Percentiles rank a stretch among this genome's conserved stretches.
Evolutionary conservation across 23 tunicate genomes (phyloP).

Genomic region (Oikopleura vanhoeffeni): DNA sequence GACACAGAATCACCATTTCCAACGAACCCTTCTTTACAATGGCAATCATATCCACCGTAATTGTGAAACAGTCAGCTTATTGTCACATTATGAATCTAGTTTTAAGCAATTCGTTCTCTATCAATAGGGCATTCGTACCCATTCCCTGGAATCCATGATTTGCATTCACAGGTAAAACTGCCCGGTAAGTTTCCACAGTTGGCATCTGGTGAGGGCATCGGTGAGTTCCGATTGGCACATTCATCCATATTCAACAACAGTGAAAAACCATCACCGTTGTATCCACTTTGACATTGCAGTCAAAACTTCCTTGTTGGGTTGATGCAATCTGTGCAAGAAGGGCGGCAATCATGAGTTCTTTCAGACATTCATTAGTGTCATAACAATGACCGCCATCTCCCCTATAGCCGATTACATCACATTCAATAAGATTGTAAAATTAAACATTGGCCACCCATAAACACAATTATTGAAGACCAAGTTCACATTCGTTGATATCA

Average conservation of each 20-base stretch:
- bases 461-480: neutral
- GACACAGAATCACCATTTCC: slow-evolving; percentile 1
- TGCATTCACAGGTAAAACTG: neutral
- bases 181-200: neutral
- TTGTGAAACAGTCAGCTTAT: neutral
- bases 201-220: neutral
- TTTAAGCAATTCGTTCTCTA: neutral
- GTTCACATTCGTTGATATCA: slow-evolving; percentile 8
- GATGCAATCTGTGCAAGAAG: neutral
- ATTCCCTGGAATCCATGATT: neutral
- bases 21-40: neutral
- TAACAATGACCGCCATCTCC: neutral
- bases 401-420: neutral
- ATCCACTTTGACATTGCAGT: neutral
- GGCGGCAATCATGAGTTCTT: neutral
- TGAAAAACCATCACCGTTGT: neutral
- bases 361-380: slow-evolving; percentile 9
- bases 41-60: neutral
- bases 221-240: neutral
- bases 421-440: neutral
- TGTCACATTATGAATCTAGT: neutral
- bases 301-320: neutral
- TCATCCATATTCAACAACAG: neutral
- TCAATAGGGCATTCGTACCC: neutral
- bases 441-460: neutral